Evolutionary conservation across 2,113 vertebrate genomes (phyloP), one percentile per base, ranked within the genome.

Genomic region (Catharus bicknelli): DNA sequence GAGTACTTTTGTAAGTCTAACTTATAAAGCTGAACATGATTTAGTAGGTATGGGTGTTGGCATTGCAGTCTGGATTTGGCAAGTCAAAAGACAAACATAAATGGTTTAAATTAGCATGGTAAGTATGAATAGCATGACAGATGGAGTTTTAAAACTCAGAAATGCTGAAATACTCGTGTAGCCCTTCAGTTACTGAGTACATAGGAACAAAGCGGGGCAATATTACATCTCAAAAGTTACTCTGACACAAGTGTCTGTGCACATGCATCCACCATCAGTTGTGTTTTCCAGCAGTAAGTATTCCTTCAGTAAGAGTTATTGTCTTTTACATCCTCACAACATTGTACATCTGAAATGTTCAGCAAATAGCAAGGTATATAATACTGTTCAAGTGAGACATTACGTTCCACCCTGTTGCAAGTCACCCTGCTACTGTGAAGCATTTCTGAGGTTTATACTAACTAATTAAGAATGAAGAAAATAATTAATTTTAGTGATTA

Each of bases 41-140:
- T 82, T 84, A 57, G 45, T 75, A 68, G 45, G 19, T 26, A 75
- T 0, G 0, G n/a, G 29, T 61, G 12, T 10, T 5, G 1, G 30
- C 40, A 72, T 3, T 0, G 2, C 1, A 1, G 36, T 26, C 64
- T 16, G 22, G 10, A 36, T 43, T 59, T 51, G 8, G 29, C n/a
- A 90, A 86, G 47, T 29, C 25, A 57, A 34, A 81, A 68, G 29
- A 67, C 30, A 77, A 57, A 95, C 25, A 50, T 40, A 51, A 76
- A 61, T 45, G 63, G 38, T 36, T 53, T 45, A 77, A 68, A 58
- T 29, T 36, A 76, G 40, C 21, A 48, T 27, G 25, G 26, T 42
- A 55, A 55, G 30, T 51, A n/a, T 16, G 13, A 62, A 16, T 13
- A 70, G 23, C 3, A 18, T 13, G 16, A 2, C 22, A 61, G 18